Evolutionary conservation across 2,888 invertebrate genomes (phyloP), one percentile per base, ranked within the genome.

Genomic region (Chymomyza fuscimana): DNA sequence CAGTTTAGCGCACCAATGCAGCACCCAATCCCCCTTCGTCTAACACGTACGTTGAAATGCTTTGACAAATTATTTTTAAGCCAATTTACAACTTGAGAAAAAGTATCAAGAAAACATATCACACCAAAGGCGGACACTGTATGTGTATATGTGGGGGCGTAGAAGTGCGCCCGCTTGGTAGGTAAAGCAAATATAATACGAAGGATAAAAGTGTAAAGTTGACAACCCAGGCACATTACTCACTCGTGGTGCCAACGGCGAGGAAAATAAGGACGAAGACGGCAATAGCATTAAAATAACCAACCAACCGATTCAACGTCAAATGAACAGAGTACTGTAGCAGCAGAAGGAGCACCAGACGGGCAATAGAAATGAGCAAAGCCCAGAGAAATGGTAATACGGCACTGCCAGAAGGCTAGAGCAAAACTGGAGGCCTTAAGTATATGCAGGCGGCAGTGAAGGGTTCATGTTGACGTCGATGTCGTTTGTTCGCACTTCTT

Each of bases 21-120:
- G n/a, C 15, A 12, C 54, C 54, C 54, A 16, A 54, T 54, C 5
- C 19, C 54, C 54, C 54, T 19, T n/a, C 54, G 16, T 9, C 51
- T 59, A 62, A 65, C 69, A 67, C 73, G 66, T 63, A 65, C 78
- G 79, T 82, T 86, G 85, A 86, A 83, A 86, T 80, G 88, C 88
- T 89, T 86, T 87, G 87, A 89, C 89, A 87, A 87, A 87, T 87
- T 87, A 89, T 89, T 86, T 89, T 88, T 85, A 89, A 89, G 87
- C 87, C 88, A 87, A 89, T 87, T 87, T 89, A 89, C 89, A 87
- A 89, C 82, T 89, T 86, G 85, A 79, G 89, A 81, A 86, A 82
- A 88, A 84, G 81, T 85, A 85, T 79, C 88, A 82, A 78, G 82
- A 78, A 86, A 88, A 86, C 87, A 88, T 86, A 83, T 83, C 83